Conservation (phyloP, 1,140 invertebrate species). For the Pachypsylla venusta region DNA sequence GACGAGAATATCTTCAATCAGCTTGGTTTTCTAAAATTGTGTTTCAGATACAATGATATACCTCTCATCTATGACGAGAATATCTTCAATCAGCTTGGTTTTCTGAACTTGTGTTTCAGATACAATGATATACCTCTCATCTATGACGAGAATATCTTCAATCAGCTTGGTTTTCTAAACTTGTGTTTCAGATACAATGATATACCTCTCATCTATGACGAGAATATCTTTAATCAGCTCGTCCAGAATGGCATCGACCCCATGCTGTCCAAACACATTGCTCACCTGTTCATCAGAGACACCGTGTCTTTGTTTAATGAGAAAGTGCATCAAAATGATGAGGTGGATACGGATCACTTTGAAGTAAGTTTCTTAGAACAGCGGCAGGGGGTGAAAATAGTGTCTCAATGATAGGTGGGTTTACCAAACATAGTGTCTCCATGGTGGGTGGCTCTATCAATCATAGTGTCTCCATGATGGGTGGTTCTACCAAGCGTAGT, state of each 20-base stretch:
- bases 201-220: constrained; percentile 73
- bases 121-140: constrained; percentile 86
- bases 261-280: constrained; percentile 82
- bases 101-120: too few species aligned
- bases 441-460: too few species aligned
- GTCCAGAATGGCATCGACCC: constrained; percentile 77
- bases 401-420: too few species aligned
- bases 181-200: constrained; percentile 75
- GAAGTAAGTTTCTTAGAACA: constrained; percentile 46
- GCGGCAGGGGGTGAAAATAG: constrained; percentile 15
- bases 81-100: constrained; percentile 70
- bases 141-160: constrained; percentile 70
- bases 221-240: constrained; percentile 65
- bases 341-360: constrained; percentile 94
- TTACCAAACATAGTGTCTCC: too few species aligned
- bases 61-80: constrained; percentile 70
- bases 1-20: constrained; percentile 68
- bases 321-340: constrained; percentile 88
- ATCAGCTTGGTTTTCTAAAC: too few species aligned
- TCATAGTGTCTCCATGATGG: too few species aligned
- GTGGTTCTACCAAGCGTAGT: too few species aligned
- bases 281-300: constrained; percentile 97
- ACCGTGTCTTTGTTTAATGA: constrained; percentile 91
- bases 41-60: constrained; percentile 74
- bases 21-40: too few species aligned